phyloP scores from a whole-genome alignment of 64 coral and sea anemone species.

The Stylophora pistillata region DNA sequence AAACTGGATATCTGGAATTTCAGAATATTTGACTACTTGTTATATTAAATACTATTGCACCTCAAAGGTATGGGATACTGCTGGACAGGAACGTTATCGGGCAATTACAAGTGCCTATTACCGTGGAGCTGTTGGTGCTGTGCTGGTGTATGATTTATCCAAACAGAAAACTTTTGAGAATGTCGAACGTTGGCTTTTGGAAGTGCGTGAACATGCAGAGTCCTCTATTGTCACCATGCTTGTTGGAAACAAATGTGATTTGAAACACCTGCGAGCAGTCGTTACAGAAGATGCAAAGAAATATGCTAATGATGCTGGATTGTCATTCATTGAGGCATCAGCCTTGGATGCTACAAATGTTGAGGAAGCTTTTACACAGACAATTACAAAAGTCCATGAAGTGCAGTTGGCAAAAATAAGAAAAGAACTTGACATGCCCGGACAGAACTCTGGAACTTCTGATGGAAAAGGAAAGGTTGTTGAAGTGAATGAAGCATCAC shows the following conservation, averaged over 20 bases:
- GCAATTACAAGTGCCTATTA: conserved; percentile 99
- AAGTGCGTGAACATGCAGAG: conserved; percentile 93
- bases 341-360: conserved; percentile 99
- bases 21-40: too few relatives aligned
- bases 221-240: conserved; percentile 94
- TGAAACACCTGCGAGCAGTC: conserved; percentile 90
- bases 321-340: conserved; percentile 96
- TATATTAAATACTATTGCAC: not conserved
- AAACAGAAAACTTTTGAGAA: conserved; percentile 96
- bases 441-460: conserved; percentile 18
- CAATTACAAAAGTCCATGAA: conserved; percentile 93
- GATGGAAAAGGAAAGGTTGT: conserved; percentile 21
- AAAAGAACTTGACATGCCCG: conserved; percentile 90
- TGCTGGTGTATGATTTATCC: conserved; percentile 97
- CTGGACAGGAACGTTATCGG: conserved; percentile 93
- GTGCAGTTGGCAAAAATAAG: conserved; percentile 95
- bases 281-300: conserved; percentile 83
- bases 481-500: conserved; percentile 25
- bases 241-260: conserved; percentile 99
- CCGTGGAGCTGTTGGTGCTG: conserved; percentile 91
- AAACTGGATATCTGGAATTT: too few relatives aligned
- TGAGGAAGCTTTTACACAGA: conserved; percentile 95
- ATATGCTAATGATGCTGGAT: conserved; percentile 78
- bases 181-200: conserved; percentile 88
- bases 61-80: conserved; percentile 96